Evolutionary conservation across 2,888 invertebrate genomes (phyloP), one percentile per base, ranked within the genome.

Genomic region (Gryllus longicercus): DNA sequence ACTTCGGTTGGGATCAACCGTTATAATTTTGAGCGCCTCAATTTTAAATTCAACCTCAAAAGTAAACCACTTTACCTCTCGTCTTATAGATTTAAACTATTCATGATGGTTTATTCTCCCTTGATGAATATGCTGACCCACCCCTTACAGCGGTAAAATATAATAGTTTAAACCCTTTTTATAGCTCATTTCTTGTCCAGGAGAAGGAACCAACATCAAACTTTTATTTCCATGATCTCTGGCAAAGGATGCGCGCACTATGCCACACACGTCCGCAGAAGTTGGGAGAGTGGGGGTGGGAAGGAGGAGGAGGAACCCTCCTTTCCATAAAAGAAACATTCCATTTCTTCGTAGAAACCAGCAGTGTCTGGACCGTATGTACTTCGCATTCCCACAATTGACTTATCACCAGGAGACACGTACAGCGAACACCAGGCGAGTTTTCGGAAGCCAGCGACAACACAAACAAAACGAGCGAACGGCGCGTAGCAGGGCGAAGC

Each of bases 241-340:
- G 63, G 63, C 63, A n/a, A 63, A 14, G 63, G 63, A 18, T 63
- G 63, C 14, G 16, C 38, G 38, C 38, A 8, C 63, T 63, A 16
- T 63, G 16, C 63, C 14, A 63, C 63, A 63, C 63, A 63, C 63
- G 63, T 63, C n/a, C 63, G 63, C 63, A 63, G 63, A 63, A 63
- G n/a, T 14, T 63, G 14, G 63, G 3, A 63, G n/a, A 63, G 63
- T 8, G 8, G n/a, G 12, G n/a, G 63, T 38, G 38, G 38, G 38
- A 8, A 38, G 38, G 8, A 38, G 38, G 8, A 38, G 38, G 8
- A 38, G 38, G 16, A n/a, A 63, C n/a, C 12, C 63, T 63, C 63
- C 63, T 63, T 63, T 63, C 63, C 63, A 18, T 63, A n/a, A 63
- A 63, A 14, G 63, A n/a, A n/a, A 63, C 63, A 18, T 14, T 63